Conservation (phyloP, 2,113 vertebrate genomes). For the Muntiacus reevesi region DNA sequence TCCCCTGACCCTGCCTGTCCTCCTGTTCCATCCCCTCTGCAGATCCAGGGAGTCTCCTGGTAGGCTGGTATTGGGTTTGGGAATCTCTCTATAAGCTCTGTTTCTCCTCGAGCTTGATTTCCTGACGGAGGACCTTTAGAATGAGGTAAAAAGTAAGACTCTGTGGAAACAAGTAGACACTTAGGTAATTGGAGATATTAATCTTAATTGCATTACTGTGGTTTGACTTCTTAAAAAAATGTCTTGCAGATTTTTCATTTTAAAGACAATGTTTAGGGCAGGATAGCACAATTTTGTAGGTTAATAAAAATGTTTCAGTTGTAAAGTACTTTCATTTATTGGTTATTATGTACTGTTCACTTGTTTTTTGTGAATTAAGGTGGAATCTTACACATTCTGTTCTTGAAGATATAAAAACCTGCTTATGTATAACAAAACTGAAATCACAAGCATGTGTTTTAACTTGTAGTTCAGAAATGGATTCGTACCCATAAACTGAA, state of each 20-base stretch:
- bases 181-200: neutral
- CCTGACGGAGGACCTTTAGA: neutral
- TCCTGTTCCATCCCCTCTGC: accelerated
- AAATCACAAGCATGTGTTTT: conserved; percentile 68
- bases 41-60: accelerated
- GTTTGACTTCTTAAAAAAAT: neutral
- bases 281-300: neutral
- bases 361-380: neutral
- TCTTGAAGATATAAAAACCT: neutral
- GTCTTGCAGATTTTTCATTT: conserved; percentile 5
- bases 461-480: conserved; percentile 91
- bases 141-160: neutral
- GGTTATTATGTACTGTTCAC: neutral
- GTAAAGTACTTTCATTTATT: neutral
- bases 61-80: neutral
- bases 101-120: neutral
- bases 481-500: conserved; percentile 89
- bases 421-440: conserved; percentile 7
- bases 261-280: neutral
- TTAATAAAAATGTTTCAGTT: neutral
- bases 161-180: neutral
- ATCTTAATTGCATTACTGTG: neutral
- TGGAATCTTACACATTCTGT: neutral
- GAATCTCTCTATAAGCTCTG: neutral
- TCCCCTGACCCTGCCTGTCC: accelerated